These are phyloP conservation scores for Hypotaenidia philippensis DNA, from an alignment of 2,797 vertebrate species.

Conservation along the genomic window DNA sequence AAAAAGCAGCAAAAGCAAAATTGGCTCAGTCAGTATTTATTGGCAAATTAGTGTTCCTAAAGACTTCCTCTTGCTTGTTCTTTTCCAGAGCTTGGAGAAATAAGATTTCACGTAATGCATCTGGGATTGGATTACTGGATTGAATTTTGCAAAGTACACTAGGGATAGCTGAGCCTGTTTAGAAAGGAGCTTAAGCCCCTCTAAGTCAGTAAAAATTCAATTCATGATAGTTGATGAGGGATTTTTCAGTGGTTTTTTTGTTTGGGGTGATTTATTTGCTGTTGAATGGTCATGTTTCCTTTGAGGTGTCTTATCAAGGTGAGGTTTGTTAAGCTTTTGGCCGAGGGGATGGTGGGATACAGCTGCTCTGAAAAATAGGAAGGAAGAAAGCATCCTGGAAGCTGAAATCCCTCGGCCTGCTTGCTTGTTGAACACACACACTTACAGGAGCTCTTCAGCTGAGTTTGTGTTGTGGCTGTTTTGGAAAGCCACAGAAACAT, in stretches of 20 bases:
- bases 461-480: background rate
- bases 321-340: background rate
- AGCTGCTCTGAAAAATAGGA: background rate
- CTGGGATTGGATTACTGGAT: constrained; percentile 68
- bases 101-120: constrained; percentile 61
- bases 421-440: background rate
- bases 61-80: constrained; percentile 50
- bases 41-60: constrained; percentile 62
- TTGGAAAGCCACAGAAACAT: background rate
- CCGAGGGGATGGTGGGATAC: background rate
- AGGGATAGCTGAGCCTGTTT: constrained; percentile 50
- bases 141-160: constrained; percentile 50
- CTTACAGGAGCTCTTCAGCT: background rate
- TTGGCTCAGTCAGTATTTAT: constrained; percentile 49
- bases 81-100: constrained; percentile 58
- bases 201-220: constrained; percentile 55
- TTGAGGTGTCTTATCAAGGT: background rate
- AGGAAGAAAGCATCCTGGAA: background rate
- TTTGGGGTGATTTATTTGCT: constrained; percentile 15
- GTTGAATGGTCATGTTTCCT: background rate
- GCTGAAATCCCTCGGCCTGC: background rate
- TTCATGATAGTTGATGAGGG: background rate
- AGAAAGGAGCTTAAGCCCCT: constrained; percentile 43
- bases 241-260: background rate
- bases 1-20: background rate